Base-by-base conservation (phyloP, 2,797 vertebrate species). In the Hemibagrus guttatus region DNA sequence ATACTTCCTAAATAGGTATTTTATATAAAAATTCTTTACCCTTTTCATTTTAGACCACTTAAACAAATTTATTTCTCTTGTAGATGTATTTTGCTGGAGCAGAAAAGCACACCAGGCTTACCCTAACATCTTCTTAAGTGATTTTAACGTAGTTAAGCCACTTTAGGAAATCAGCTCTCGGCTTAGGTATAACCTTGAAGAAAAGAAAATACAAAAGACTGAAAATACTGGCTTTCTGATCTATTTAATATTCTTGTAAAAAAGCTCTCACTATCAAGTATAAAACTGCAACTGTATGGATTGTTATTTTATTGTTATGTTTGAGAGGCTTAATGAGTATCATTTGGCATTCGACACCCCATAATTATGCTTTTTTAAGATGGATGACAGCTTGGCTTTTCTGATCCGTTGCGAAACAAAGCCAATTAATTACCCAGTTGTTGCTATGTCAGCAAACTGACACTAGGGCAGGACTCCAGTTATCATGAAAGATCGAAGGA, bases 361-460 rank as follows among this genome's bases (percentile, higher is more conserved):
- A 35, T 84, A 84, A 84, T 79, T 72, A 52, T 59, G 39, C 63
- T 49, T 46, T 26, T 78, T 52, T 4, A 28, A 84, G 26, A 19
- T 16, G n/a, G 23, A 4, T 69, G 82, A 82, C 26, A 85, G 61
- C 42, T 79, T 46, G 84, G 78, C 69, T 58, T 75, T 9, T 81
- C 42, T 82, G 66, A 46, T 84, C 71, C 14, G 16, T 69, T 76
- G 58, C 78, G 66, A 85, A 81, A 81, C 76, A 76, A 68, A 56
- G 84, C 35, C 69, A 85, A 88, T 85, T 68, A 76, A 85, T 84
- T 76, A 85, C 39, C 31, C 46, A 46, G 64, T 39, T 87, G 86
- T 87, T 59, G n/a, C 66, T 42, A 59, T 81, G 82, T 87, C 82
- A 87, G 86, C 81, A 87, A 69, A 80, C 68, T 84, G 81, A 83